Conservation (phyloP, 2,888 invertebrate genomes). For the Herminia tarsipennalis region DNA sequence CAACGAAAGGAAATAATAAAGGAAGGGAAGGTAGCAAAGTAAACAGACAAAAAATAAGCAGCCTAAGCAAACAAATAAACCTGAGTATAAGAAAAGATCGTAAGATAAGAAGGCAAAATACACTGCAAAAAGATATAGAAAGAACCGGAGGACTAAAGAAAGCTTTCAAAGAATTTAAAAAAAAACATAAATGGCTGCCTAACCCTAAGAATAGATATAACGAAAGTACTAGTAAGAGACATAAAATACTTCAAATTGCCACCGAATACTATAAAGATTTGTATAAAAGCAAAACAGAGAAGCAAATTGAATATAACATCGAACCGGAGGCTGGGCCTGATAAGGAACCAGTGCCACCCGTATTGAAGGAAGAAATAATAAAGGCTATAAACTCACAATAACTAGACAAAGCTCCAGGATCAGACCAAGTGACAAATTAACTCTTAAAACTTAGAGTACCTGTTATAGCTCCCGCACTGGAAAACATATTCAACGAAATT, state of each 20-base stretch:
- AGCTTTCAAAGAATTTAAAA: conserved; percentile 23
- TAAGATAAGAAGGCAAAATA: conserved; percentile 10
- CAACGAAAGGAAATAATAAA: no score
- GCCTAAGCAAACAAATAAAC: conserved; percentile 15
- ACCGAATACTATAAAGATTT: not conserved
- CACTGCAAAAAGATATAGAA: conserved; percentile 16
- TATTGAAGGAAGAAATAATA: not conserved
- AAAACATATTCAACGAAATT: not conserved
- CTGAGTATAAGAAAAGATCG: conserved; percentile 19
- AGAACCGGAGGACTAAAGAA: conserved; percentile 22
- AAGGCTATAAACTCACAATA: not conserved
- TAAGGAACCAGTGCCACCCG: not conserved
- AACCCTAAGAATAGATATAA: conserved; percentile 1
- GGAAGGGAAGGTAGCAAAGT: not conserved
- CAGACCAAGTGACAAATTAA: not conserved
- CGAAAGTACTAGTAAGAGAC: not conserved
- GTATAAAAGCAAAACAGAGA: conserved; percentile 1
- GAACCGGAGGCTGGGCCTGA: not conserved
- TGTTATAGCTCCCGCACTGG: not conserved
- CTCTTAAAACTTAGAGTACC: not conserved
- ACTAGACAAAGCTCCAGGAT: not conserved
- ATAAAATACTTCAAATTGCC: not conserved
- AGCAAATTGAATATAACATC: not conserved
- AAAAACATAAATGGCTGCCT: conserved; percentile 21
- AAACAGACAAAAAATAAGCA: not conserved